Base-by-base conservation (phyloP, 2,888 invertebrate genomes). In the Pristionchus mayeri region DNA sequence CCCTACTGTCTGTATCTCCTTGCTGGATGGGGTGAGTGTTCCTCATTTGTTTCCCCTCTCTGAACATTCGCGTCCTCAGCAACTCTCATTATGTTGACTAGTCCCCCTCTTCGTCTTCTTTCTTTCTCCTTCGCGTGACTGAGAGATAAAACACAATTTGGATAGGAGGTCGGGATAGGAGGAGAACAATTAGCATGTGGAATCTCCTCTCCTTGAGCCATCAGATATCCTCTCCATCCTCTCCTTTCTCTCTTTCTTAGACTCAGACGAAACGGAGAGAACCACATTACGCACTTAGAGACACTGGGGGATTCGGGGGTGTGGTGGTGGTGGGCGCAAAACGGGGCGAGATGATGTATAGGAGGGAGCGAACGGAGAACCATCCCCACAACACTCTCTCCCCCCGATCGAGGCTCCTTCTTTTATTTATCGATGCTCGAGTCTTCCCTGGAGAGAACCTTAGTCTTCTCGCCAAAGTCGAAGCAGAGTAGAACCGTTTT, bases 11-110 rank as follows among this genome's bases (percentile, higher is more conserved):
- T 94, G 7, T 95, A 94, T 89, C 93, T 94, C 88, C 89, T 93
- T 60, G 93, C 94, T 84, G 95, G 95, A 84, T 95, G 95, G 95
- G 94, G 95, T 94, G 91, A n/a, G n/a, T 13, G 44, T 44, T 44
- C 71, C 27, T 48, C 48, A 9, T 75, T 3, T n/a, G 4, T 50
- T 18, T 50, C 27, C 40, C 21, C 27, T 7, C 50, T 50, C 50
- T 30, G 50, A 50, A 50, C 50, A 50, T 52, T 13, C 16, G 27
- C n/a, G 63, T 57, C 27, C 40, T 80, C 80, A 27, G 80, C 34
- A 40, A 34, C 80, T 80, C 81, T 82, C 81, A 82, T 82, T 82
- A 82, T 63, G 44, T 30, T 63, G 63, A 82, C 44, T 82, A 44
- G 9, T 40, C 18, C 27, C 6, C 78, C 50, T 78, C 75, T 57